phyloP scores from a whole-genome alignment of 1,140 invertebrate species.

The Venturia canescens region DNA sequence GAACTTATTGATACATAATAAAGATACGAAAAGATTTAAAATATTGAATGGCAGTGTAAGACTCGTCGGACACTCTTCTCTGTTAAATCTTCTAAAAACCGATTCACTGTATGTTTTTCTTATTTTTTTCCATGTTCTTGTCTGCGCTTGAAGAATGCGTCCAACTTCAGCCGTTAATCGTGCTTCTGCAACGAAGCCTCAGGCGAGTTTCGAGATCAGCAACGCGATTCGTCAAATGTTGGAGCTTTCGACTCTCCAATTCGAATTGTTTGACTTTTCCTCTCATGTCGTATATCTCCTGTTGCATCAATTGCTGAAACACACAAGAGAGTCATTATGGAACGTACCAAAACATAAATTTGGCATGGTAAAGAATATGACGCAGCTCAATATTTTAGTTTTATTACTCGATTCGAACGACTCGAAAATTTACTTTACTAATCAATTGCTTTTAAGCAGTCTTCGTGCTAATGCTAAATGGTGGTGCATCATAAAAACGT shows the following conservation, averaged over 20 bases:
- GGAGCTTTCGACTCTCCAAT: conserved; percentile 69
- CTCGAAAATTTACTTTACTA: too few relatives aligned
- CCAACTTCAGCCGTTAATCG: conserved; percentile 44
- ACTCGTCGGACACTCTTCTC: conserved; percentile 31
- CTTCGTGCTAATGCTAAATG: too few relatives aligned
- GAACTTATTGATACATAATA: conserved; percentile 59
- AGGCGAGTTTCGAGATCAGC: conserved; percentile 70
- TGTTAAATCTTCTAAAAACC: conserved; percentile 2
- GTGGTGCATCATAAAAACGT: too few relatives aligned
- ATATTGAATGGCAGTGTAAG: conserved; percentile 65
- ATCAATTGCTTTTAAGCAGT: too few relatives aligned
- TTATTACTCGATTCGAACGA: too few relatives aligned
- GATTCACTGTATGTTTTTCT: background rate
- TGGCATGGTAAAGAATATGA: too few relatives aligned
- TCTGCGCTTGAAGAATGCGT: conserved; percentile 3
- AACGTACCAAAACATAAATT: too few relatives aligned
- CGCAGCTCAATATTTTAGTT: too few relatives aligned
- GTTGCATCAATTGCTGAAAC: conserved; percentile 70
- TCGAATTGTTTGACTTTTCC: conserved; percentile 71
- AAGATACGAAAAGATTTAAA: conserved; percentile 50
- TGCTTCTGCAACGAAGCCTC: conserved; percentile 66
- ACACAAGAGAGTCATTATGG: too few relatives aligned
- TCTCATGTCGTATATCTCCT: conserved; percentile 71
- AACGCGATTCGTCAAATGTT: conserved; percentile 69
- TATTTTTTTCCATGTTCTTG: background rate